Conservation (phyloP, 2,888 invertebrate genomes). For the Heteromurus nitidus region DNA sequence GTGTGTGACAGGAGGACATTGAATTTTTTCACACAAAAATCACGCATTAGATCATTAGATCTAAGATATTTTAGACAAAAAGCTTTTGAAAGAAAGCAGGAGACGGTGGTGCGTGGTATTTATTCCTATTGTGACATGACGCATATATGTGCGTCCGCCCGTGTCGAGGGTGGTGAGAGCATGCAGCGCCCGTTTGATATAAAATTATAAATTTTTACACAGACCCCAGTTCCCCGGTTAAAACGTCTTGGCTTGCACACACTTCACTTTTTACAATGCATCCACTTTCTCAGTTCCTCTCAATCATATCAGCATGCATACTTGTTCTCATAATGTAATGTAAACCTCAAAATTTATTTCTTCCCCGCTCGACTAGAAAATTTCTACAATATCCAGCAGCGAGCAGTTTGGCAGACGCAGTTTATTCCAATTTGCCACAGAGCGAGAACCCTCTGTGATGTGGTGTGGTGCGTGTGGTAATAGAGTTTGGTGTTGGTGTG, state of each 20-base stretch:
- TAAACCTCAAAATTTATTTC: conserved; percentile 2
- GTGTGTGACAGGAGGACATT: conserved; percentile 41
- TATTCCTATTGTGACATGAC: conserved; percentile 26
- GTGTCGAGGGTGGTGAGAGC: no score
- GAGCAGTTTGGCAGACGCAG: not conserved
- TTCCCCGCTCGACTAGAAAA: not conserved
- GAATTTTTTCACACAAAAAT: conserved; percentile 37
- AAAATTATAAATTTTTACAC: not conserved
- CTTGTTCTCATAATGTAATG: no score
- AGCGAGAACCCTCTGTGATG: not conserved
- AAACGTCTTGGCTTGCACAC: no score
- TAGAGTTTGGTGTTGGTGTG: not conserved
- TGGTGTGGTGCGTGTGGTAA: not conserved
- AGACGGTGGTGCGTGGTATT: not conserved
- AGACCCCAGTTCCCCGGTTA: not conserved
- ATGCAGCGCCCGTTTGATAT: not conserved
- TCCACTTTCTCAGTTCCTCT: no score
- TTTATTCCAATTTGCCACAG: conserved; percentile 30
- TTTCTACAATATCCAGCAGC: conserved; percentile 29
- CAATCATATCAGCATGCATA: no score
- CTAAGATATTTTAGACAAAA: not conserved
- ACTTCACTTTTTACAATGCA: no score
- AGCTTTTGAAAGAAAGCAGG: not conserved
- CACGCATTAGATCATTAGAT: conserved; percentile 5
- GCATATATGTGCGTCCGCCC: not conserved